Percentiles rank a stretch among this genome's conserved stretches.
Conservation (phyloP, 1,140 invertebrate species). For the Temnothorax nylanderi region DNA sequence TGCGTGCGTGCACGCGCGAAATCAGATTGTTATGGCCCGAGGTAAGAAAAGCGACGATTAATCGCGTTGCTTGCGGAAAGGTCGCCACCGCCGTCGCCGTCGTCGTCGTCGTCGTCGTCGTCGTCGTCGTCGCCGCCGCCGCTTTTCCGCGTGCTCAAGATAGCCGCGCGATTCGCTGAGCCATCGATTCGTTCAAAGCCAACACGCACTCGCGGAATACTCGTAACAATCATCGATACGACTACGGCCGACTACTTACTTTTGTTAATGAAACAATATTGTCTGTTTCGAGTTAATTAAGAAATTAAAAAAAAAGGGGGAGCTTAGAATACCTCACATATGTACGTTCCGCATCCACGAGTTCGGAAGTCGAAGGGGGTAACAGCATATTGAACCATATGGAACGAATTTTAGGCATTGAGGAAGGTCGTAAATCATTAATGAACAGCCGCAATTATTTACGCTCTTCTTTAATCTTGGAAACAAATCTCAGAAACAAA, state of each 20-base stretch:
- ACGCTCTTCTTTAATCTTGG: neutral
- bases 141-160: slow-evolving; percentile 13
- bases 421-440: slow-evolving; percentile 28
- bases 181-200: neutral
- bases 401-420: slow-evolving; percentile 14
- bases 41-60: slow-evolving; percentile 54
- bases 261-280: neutral
- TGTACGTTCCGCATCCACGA: neutral
- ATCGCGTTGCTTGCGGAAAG: slow-evolving; percentile 42
- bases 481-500: neutral
- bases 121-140: neutral
- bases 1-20: slow-evolving; percentile 57
- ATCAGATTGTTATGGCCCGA: slow-evolving; percentile 47
- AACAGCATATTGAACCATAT: neutral
- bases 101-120: neutral
- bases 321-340: neutral
- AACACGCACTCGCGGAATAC: neutral
- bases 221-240: neutral
- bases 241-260: neutral
- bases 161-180: neutral
- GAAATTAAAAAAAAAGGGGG: neutral
- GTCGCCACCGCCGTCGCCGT: neutral
- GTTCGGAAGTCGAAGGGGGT: neutral
- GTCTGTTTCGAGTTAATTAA: neutral
- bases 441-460: neutral